Evolutionary conservation across 2,888 invertebrate genomes (phyloP), one percentile per base, ranked within the genome.

Genomic region (Cephus nigrinus): DNA sequence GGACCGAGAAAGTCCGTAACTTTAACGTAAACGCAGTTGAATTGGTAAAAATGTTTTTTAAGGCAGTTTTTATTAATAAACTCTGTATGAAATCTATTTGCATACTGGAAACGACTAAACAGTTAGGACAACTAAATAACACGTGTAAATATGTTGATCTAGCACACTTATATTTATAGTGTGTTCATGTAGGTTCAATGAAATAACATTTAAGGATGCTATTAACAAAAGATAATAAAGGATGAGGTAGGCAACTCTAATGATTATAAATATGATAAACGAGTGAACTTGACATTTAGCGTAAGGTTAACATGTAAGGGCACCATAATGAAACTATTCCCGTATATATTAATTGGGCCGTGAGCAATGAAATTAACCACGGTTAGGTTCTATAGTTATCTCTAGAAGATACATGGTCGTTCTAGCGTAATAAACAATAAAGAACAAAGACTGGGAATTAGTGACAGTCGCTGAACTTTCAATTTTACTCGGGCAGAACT

Each of bases 301-400:
- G 55, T 15, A 55, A 55, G 55, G 55, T 23, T 55, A 55, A 55
- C 2, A 23, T 55, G 4, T 40, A 40, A 15, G 40, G 40, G 15
- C 23, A 2, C 55, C 23, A 23, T 55, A 23, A 55, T 55, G 0
- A 55, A 55, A 55, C 55, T 55, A 23, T 23, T 55, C 23, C 23
- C 23, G 55, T 23, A 55, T 5, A 79, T 79, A 80, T 82, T 84
- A 86, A 87, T 86, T 83, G 82, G 73, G 80, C 78, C 78, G 81
- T 79, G 80, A 80, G 79, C 71, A 83, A 85, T 86, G 78, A 77
- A 82, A 86, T 87, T 84, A 85, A 73, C 36, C 69, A 76, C 80
- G 82, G 78, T 76, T 77, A 79, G 73, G 73, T 73, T 74, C 68
- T 34, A 71, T 75, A 75, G 74, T 77, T 76, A 69, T 74, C 74